Conservation (phyloP, 1,140 invertebrate species). For the Popillia japonica region DNA sequence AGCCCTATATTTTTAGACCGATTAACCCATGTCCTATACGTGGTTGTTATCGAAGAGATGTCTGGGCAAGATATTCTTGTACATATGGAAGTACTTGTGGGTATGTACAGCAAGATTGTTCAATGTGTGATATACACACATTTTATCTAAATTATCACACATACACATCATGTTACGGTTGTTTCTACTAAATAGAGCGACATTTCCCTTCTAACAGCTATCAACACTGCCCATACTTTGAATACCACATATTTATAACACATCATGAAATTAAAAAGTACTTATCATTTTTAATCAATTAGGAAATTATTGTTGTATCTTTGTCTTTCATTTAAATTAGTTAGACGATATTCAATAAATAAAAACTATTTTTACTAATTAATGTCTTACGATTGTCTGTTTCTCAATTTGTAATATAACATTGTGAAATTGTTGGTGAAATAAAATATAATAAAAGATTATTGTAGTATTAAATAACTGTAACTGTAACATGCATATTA, state of each 20-base stretch:
- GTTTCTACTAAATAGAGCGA: neutral
- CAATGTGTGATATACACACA: neutral
- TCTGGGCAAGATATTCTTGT: neutral
- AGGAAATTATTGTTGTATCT: neutral
- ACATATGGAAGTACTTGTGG: neutral
- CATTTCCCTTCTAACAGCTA: too few species aligned
- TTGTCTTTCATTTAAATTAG: too few species aligned
- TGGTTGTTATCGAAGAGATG: neutral
- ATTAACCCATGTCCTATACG: constrained; percentile 7
- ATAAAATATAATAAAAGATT: too few species aligned
- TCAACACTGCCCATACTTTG: neutral
- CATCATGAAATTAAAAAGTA: neutral
- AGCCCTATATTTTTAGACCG: neutral
- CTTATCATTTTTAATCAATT: neutral
- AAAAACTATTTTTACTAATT: too few species aligned
- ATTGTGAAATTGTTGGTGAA: too few species aligned
- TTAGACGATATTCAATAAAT: too few species aligned
- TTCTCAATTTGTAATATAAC: too few species aligned
- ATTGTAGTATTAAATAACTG: too few species aligned
- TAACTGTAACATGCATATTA: too few species aligned
- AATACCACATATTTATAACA: neutral
- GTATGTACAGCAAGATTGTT: constrained; percentile 34
- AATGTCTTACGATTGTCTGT: too few species aligned
- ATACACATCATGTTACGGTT: constrained; percentile 28
- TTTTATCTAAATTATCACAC: neutral